Evolutionary conservation across 2,888 invertebrate species (phyloP).

Genomic region (Agrotis exclamationis): DNA sequence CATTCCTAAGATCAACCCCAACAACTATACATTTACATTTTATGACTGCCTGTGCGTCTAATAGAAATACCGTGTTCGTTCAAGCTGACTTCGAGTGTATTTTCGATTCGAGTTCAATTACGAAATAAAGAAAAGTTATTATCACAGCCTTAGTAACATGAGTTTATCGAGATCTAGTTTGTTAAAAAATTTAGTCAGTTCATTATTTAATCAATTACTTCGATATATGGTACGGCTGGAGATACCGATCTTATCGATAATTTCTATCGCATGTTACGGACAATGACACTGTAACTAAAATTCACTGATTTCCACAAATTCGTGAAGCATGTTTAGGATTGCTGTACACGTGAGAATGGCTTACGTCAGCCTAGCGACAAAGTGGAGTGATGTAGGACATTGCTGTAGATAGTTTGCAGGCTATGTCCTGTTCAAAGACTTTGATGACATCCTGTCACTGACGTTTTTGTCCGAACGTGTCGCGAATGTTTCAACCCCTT

Average conservation of each 20-base stretch:
- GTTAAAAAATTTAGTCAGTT: slow-evolving; percentile 13
- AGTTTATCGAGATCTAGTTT: slow-evolving; percentile 25
- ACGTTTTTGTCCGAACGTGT: slow-evolving; percentile 52
- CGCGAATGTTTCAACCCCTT: slow-evolving; percentile 52
- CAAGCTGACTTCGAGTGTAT: slow-evolving; percentile 22
- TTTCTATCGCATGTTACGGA: slow-evolving; percentile 32
- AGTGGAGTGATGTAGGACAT: slow-evolving; percentile 15
- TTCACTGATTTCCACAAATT: slow-evolving; percentile 21
- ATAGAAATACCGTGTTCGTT: slow-evolving; percentile 47
- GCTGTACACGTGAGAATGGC: slow-evolving; percentile 8
- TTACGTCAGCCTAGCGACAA: slow-evolving; percentile 32
- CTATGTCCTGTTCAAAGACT: slow-evolving; percentile 31
- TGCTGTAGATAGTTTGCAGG: slow-evolving; percentile 16
- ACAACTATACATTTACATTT: slow-evolving; percentile 24
- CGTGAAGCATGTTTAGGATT: slow-evolving; percentile 1
- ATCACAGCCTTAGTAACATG: slow-evolving; percentile 31
- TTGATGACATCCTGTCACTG: slow-evolving; percentile 43
- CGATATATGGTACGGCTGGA: slow-evolving; percentile 10
- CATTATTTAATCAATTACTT: slow-evolving; percentile 24
- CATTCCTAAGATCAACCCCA: slow-evolving; percentile 51
- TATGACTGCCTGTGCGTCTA: slow-evolving; percentile 26
- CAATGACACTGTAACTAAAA: slow-evolving; percentile 19
- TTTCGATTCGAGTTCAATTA: too few relatives aligned
- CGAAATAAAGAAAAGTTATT: slow-evolving; percentile 43
- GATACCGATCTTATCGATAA: slow-evolving; percentile 49